Base-by-base conservation (phyloP, 2,797 vertebrate species). In the Momotus momota region DNA sequence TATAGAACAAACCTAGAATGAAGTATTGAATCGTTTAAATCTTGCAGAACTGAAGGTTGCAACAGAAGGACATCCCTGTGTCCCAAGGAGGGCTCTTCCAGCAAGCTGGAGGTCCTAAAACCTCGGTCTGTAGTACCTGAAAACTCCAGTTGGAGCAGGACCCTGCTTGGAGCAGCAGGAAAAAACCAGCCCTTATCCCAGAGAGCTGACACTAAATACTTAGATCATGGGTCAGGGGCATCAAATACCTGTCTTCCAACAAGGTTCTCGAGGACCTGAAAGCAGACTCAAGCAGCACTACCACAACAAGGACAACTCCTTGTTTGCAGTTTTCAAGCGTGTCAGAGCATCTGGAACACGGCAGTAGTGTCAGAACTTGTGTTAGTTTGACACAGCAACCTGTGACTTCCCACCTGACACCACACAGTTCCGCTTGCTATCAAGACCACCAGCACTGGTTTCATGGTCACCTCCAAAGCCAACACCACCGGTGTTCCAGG, bases 11-110 rank as follows among this genome's bases (percentile, higher is more conserved):
- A 96, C 58, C 79, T 89, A 87, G 75, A 90, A 70, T 86, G 87
- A 91, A 96, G 70, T 94, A 96, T 51, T 88, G 71, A 78, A 89
- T 87, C 8, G 12, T 72, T 92, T 84, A 83, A 35, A 81, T 96
- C 96, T 96, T 96, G 96, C 94, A 97, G 96, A 97, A 97, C 94
- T 96, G 95, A 92, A 93, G 93, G 95, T 92, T 96, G 58, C 94
- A 93, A 88, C 38, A 95, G 70, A 55, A 94, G 75, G 80, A 94
- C 69, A 78, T 40, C 41, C 6, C 0, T 58, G 58, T 31, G 75
- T 64, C 96, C 88, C 46, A 25, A 81, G 88, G 69, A 86, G 58
- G 82, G 73, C 73, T 91, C 77, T 90, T 92, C 54, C 88, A 95
- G 82, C 77, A 90, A 88, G 61, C 62, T 81, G 54, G 86, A 97